These are phyloP conservation scores for Varanus salvator DNA, from an alignment of 2,113 vertebrate species.

Conservation along the genomic window DNA sequence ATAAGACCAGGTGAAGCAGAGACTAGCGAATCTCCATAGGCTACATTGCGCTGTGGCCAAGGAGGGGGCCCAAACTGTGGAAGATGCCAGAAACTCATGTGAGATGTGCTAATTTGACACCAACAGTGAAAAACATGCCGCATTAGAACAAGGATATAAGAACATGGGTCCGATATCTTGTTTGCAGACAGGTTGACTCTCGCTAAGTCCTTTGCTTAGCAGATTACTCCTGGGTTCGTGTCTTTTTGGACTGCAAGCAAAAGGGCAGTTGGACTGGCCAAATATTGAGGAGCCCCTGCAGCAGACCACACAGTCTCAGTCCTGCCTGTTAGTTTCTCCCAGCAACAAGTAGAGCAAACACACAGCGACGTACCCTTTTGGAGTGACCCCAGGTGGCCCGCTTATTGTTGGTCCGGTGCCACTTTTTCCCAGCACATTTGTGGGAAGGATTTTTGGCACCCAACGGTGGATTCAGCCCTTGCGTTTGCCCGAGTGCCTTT, in stretches of 20 bases:
- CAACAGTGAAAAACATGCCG: fast-evolving
- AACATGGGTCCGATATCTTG: not conserved
- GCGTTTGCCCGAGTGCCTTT: constrained; percentile 31
- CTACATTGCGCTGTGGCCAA: not conserved
- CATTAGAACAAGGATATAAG: not conserved
- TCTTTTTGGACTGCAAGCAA: constrained; percentile 39
- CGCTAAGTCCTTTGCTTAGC: not conserved
- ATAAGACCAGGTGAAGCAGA: not conserved
- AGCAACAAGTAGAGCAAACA: constrained; percentile 31
- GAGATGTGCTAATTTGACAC: not conserved
- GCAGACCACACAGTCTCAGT: not conserved
- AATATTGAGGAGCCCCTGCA: not conserved
- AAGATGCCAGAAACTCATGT: not conserved
- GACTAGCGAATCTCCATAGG: not conserved
- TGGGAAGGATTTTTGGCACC: constrained; percentile 53
- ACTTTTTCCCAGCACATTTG: constrained; percentile 25
- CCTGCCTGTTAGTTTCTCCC: constrained; percentile 26
- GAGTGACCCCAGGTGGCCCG: constrained; percentile 28
- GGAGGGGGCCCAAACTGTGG: not conserved
- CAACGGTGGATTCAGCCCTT: constrained; percentile 31
- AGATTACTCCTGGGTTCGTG: not conserved
- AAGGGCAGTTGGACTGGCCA: constrained; percentile 35
- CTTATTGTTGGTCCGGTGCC: constrained; percentile 38
- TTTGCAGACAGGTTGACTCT: fast-evolving
- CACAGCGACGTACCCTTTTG: constrained; percentile 43